Evolutionary conservation across 2,888 invertebrate genomes (phyloP).

Genomic region (Nemoura dubitans): DNA sequence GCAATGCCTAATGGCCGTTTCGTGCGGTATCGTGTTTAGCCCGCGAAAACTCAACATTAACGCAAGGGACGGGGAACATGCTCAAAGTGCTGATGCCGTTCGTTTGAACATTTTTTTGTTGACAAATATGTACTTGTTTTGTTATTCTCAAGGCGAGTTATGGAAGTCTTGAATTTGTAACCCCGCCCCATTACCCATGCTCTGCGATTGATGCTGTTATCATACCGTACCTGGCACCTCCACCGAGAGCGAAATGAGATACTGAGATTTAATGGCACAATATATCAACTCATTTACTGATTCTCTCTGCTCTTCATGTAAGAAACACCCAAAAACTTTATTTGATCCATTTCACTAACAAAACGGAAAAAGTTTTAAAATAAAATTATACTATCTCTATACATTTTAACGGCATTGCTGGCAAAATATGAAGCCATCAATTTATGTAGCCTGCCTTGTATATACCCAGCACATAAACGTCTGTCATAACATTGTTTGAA

Average conservation of each 20-base stretch:
- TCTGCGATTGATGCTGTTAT: too few relatives aligned
- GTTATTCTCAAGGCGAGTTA: not conserved
- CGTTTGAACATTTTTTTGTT: not conserved
- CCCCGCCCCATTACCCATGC: too few relatives aligned
- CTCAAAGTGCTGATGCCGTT: not conserved
- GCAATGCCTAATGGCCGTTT: conserved; percentile 31
- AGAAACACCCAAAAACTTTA: not conserved
- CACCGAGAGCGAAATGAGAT: not conserved
- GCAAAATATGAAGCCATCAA: not conserved
- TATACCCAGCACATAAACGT: not conserved
- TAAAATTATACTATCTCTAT: not conserved
- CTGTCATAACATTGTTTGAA: not conserved
- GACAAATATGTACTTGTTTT: not conserved
- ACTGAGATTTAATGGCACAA: not conserved
- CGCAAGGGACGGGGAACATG: not conserved
- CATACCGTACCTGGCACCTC: not conserved
- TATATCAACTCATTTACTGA: not conserved
- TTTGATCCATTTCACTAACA: not conserved
- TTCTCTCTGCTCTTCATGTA: not conserved
- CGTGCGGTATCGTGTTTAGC: conserved; percentile 33
- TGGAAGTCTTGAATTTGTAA: not conserved
- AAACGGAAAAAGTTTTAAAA: not conserved
- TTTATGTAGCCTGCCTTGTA: not conserved
- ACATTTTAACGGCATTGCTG: not conserved
- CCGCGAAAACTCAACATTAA: conserved; percentile 21